These are phyloP conservation scores for Corapipo altera DNA, from an alignment of 2,113 vertebrate species.

Conservation along the genomic window DNA sequence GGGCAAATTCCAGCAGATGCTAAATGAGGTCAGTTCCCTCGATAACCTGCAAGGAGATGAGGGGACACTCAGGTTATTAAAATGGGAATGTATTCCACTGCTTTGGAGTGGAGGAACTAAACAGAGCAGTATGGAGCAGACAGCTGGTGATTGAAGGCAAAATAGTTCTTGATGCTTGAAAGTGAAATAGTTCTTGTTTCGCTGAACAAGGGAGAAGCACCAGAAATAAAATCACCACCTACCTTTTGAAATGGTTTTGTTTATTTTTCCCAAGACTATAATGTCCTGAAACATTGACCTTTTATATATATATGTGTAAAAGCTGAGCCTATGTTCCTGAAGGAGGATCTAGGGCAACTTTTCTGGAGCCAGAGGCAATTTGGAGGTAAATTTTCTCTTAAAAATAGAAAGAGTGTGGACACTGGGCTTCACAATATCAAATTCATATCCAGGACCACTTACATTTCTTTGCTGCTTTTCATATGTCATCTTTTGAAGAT, in stretches of 20 bases:
- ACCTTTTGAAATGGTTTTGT: neutral
- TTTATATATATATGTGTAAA: fast-evolving
- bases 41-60: neutral
- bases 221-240: neutral
- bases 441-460: neutral
- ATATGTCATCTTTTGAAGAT: neutral
- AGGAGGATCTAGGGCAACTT: neutral
- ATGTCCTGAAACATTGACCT: neutral
- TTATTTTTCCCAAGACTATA: neutral
- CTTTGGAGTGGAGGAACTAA: neutral
- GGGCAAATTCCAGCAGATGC: neutral
- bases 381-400: neutral
- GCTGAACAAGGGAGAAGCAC: neutral
- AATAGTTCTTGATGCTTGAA: neutral
- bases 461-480: neutral
- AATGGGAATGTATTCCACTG: neutral
- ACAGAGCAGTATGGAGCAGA: neutral
- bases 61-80: neutral
- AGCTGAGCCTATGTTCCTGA: neutral
- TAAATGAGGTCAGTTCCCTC: neutral
- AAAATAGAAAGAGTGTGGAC: neutral
- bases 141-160: neutral
- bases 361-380: neutral
- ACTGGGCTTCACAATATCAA: neutral
- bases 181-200: fast-evolving